These are phyloP conservation scores for Orchesella cincta DNA, from an alignment of 1,140 invertebrate genomes.

Conservation along the genomic window DNA sequence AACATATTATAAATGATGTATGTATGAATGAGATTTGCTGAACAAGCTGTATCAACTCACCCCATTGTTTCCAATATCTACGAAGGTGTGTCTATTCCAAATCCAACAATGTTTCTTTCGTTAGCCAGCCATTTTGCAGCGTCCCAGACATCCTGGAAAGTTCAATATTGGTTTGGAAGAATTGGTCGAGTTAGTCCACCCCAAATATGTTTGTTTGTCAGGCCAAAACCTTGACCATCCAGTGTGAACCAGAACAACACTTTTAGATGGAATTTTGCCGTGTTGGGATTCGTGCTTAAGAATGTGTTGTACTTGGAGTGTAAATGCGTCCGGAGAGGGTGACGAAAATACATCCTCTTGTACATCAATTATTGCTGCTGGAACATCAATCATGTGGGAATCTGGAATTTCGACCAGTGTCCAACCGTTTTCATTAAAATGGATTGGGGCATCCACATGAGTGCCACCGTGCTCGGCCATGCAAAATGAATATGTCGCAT, in stretches of 20 bases:
- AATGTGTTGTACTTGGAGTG: constrained; percentile 40
- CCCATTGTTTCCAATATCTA: constrained; percentile 61
- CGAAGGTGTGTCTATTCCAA: constrained; percentile 66
- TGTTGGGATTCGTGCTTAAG: constrained; percentile 56
- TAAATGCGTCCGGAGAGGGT: constrained; percentile 25
- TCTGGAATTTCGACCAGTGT: constrained; percentile 65
- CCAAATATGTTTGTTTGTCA: constrained; percentile 42
- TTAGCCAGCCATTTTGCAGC: constrained; percentile 65
- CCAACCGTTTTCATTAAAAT: constrained; percentile 62
- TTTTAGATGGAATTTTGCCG: constrained; percentile 56
- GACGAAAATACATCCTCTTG: neutral
- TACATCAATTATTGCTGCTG: constrained; percentile 42
- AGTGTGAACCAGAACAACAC: constrained; percentile 61
- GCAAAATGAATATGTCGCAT: constrained; percentile 46
- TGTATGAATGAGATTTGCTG: neutral
- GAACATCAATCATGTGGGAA: constrained; percentile 59
- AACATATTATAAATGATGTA: constrained; percentile 25
- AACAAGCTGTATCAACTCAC: constrained; percentile 24
- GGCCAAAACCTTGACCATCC: constrained; percentile 58
- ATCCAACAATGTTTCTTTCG: constrained; percentile 62
- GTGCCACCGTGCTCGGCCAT: constrained; percentile 66
- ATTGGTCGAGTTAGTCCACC: constrained; percentile 35
- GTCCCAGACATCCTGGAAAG: constrained; percentile 55
- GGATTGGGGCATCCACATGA: constrained; percentile 66
- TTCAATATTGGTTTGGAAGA: constrained; percentile 46